phyloP scores from a whole-genome alignment of 2,113 vertebrate genomes.

The Thamnophis sirtalis region DNA sequence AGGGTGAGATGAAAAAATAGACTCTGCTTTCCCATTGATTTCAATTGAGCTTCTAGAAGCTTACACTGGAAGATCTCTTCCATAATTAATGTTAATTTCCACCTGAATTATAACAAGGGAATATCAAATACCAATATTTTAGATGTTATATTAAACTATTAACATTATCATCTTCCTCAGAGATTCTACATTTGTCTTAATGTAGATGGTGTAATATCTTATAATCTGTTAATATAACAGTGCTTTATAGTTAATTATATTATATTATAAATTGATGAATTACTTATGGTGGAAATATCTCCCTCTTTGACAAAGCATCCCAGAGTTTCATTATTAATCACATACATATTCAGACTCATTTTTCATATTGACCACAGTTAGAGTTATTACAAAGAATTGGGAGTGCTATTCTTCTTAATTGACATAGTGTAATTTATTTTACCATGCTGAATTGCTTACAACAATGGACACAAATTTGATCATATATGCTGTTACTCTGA shows the following conservation, averaged over 20 bases:
- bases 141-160: background rate
- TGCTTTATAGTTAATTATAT: background rate
- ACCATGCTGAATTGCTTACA: background rate
- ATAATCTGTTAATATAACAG: background rate
- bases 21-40: background rate
- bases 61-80: background rate
- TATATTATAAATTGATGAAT: background rate
- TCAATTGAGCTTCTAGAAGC: background rate
- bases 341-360: background rate
- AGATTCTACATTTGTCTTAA: background rate
- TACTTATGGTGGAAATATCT: accelerated
- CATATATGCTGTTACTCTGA: background rate
- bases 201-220: background rate
- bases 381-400: background rate
- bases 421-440: background rate
- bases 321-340: conserved; percentile 23
- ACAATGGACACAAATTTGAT: accelerated
- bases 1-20: background rate
- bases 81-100: background rate
- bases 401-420: background rate
- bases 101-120: background rate
- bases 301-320: background rate
- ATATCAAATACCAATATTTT: background rate
- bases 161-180: background rate
- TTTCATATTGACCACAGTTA: background rate